These are phyloP conservation scores for Achlya flavicornis DNA, from an alignment of 2,888 invertebrate genomes.

Conservation along the genomic window DNA sequence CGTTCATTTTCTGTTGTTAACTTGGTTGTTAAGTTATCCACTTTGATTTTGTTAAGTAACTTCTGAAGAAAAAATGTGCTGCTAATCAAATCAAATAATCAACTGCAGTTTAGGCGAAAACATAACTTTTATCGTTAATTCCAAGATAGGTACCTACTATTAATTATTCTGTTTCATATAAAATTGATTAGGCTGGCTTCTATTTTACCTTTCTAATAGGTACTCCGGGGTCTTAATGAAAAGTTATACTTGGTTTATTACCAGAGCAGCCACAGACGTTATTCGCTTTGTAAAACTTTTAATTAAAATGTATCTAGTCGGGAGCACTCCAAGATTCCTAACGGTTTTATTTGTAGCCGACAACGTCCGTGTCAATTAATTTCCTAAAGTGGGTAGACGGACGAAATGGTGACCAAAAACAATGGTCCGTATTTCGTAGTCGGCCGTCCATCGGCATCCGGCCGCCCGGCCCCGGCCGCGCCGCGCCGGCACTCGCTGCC, in stretches of 20 bases:
- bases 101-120: background rate
- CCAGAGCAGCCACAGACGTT: conserved; percentile 57
- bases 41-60: no score
- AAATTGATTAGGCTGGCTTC: no score
- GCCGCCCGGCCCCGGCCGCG: no score
- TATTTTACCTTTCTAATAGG: conserved; percentile 34
- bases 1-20: conserved; percentile 24
- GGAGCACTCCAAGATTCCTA: conserved; percentile 62
- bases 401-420: conserved; percentile 65
- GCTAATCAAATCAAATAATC: no score
- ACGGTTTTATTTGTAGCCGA: conserved; percentile 66
- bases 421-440: conserved; percentile 66
- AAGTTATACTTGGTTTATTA: conserved; percentile 60
- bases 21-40: conserved; percentile 1
- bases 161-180: no score
- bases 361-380: conserved; percentile 74
- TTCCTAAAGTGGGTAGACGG: conserved; percentile 73
- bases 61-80: no score
- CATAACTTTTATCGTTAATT: background rate
- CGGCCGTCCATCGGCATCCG: conserved; percentile 53
- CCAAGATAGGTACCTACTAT: no score
- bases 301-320: conserved; percentile 76
- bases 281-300: conserved; percentile 71
- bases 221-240: conserved; percentile 43
- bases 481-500: conserved; percentile 45